Base-by-base conservation (phyloP, 2,888 invertebrate genomes). In the Latrodectus elegans region DNA sequence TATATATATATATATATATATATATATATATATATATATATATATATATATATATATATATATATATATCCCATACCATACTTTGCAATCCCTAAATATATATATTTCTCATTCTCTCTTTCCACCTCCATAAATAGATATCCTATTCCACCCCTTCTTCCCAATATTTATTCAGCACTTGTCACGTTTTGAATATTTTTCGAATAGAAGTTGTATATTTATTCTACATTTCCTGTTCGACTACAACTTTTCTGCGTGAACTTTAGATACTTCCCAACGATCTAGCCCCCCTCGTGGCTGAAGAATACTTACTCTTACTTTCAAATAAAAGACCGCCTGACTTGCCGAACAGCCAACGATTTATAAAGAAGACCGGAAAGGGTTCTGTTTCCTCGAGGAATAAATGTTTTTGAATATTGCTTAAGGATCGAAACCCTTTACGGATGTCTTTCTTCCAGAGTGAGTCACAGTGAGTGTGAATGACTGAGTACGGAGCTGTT, bases 131-230 rank as follows among this genome's bases (percentile, higher is more conserved):
- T 60, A 60, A 12, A n/a, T 60, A 60, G 15, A 6, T 60, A 15
- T 60, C 11, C 60, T 15, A 15, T 60, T 60, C 12, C 60, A 12
- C 10, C 6, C n/a, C 60, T 60, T 60, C 12, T 60, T 60, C n/a
- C 60, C 80, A 14, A 80, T 80, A 72, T 64, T 72, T 72, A 80
- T 81, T 81, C 81, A 74, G 55, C 51, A 53, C 53, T 74, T 74
- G 81, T 67, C 73, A 73, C 73, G 67, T 73, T 81, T 67, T 81
- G 73, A 81, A 81, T 81, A 73, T 81, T 74, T 81, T 71, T 22
- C n/a, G 67, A 51, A 60, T 60, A 53, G 73, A n/a, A 53, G 17
- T 51, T 22, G 53, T 64, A 81, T 81, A 81, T 81, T 81, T 81
- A 81, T 81, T 81, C 53, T 52, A 52, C 53, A 81, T 74, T 74